These are phyloP conservation scores for Griposia aprilina DNA, from an alignment of 2,888 invertebrate genomes.

Conservation along the genomic window DNA sequence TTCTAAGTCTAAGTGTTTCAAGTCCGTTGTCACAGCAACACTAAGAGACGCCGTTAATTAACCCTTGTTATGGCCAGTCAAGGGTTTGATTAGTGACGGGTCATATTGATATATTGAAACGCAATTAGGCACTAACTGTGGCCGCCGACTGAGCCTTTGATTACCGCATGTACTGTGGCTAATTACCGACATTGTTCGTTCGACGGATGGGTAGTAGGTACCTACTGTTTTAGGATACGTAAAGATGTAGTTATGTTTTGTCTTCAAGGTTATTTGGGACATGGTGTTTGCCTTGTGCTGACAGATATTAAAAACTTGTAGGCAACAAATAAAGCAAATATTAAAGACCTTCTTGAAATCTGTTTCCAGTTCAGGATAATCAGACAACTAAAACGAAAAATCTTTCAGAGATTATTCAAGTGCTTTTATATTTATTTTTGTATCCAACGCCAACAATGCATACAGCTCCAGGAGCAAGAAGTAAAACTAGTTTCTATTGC, in stretches of 20 bases:
- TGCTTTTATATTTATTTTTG: not conserved
- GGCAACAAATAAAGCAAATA: not conserved
- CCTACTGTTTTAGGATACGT: not conserved
- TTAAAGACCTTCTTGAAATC: not conserved
- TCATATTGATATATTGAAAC: conserved; percentile 62
- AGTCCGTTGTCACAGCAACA: conserved; percentile 30
- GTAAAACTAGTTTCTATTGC: not conserved
- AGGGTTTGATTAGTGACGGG: conserved; percentile 61
- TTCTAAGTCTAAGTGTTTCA: not conserved
- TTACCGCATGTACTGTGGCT: conserved; percentile 42
- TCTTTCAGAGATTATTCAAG: not conserved
- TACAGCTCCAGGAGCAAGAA: not conserved
- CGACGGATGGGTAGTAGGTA: not conserved
- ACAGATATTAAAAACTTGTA: not conserved
- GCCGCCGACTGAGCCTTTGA: conserved; percentile 48
- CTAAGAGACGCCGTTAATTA: conserved; percentile 51
- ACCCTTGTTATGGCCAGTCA: conserved; percentile 40
- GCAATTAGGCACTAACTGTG: conserved; percentile 60
- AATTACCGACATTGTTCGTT: conserved; percentile 33
- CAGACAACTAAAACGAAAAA: not conserved
- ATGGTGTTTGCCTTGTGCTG: not conserved
- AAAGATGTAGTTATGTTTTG: not conserved
- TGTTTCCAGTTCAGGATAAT: not conserved
- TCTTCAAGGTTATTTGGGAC: not conserved
- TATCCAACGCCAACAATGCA: not conserved